Evolutionary conservation across 2,797 vertebrate species (phyloP), one percentile per base, ranked within the genome.

Genomic region (Gallinago nigripennis): DNA sequence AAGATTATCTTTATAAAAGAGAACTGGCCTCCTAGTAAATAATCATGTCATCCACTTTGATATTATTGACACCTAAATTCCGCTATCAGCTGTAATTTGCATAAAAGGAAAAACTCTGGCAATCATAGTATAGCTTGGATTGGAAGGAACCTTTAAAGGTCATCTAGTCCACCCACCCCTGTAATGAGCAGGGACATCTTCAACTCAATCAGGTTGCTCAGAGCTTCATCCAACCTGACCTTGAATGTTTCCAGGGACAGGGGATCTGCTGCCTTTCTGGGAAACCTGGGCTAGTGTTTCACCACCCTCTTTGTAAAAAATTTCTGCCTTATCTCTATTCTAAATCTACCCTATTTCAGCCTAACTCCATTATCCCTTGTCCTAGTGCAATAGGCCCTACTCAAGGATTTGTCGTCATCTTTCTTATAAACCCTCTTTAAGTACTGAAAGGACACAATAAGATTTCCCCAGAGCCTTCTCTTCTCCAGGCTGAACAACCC

Each of bases 31-130:
- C 46, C 66, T 70, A 65, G 28, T 58, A 71, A 68, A 61, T 64
- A 65, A 64, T 71, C 8, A 54, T 66, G 20, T 20, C 83, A 88
- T 77, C 63, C 86, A 81, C 73, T 94, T 87, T 71, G 68, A 92
- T 95, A 58, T 60, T 96, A 93, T 68, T 92, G 86, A 86, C 11
- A 92, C 90, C 63, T 96, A 68, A 95, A 92, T 70, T 90, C 64
- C 76, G 82, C 93, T 93, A 39, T 72, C 91, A 97, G 90, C 66
- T 88, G 33, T 33, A 94, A 77, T 90, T 85, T 90, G 65, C 75
- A 81, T 35, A 73, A 79, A n/a, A 63, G 64, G 70, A 81, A 82
- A 76, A 82, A 89, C 37, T 81, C 75, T 65, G 72, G 19, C 19
- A 63, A 41, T 39, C 27, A 20, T 9, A 20, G 60, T 41, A 30